Evolutionary conservation across 2,113 vertebrate species (phyloP).

Genomic region (Crotalus helleri): DNA sequence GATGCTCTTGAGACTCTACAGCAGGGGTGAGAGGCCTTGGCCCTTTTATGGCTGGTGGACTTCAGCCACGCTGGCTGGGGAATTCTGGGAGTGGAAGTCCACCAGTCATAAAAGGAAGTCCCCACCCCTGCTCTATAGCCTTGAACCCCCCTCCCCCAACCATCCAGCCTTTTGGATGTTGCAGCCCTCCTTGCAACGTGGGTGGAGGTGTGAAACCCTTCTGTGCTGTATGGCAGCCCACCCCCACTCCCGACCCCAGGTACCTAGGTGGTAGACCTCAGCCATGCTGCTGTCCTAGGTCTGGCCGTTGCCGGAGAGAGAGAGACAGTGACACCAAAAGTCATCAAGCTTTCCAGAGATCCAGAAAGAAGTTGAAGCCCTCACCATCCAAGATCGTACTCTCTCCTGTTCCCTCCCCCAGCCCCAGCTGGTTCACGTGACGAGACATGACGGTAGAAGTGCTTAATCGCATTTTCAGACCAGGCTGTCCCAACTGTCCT

Average conservation of each 20-base stretch:
- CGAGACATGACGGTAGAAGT: conserved; percentile 26
- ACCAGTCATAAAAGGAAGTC: background rate
- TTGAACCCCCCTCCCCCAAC: background rate
- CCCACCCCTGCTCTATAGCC: background rate
- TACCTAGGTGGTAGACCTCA: conserved; percentile 68
- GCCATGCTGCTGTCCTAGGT: conserved; percentile 65
- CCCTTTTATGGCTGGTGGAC: no score
- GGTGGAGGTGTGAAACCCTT: background rate
- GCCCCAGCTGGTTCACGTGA: accelerated
- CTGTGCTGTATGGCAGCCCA: background rate
- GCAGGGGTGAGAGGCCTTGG: background rate
- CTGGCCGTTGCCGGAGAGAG: conserved; percentile 75
- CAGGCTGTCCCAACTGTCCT: background rate
- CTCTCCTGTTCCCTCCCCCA: accelerated
- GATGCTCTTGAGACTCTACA: background rate
- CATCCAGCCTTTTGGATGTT: background rate
- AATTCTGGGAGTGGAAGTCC: background rate
- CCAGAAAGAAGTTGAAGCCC: conserved; percentile 59
- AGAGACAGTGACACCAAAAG: conserved; percentile 72
- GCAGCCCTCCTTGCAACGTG: background rate
- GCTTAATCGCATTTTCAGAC: background rate
- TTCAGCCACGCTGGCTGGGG: background rate
- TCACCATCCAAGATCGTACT: accelerated
- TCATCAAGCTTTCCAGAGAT: conserved; percentile 71
- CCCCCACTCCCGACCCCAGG: no score